These are phyloP conservation scores for Cactoblastis cactorum DNA, from an alignment of 2,888 invertebrate genomes.

Conservation along the genomic window DNA sequence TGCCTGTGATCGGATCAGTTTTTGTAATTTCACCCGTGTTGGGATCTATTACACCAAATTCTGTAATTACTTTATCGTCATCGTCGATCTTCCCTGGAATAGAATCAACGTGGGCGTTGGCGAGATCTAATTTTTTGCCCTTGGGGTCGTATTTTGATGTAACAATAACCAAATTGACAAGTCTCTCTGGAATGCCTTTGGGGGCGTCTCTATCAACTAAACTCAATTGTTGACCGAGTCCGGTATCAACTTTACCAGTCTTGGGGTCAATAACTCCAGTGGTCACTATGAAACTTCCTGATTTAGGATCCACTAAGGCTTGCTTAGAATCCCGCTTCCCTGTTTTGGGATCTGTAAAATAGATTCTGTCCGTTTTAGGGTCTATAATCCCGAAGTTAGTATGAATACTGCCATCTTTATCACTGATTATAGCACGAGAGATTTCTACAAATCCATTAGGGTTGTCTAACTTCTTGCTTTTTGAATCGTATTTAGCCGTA, in stretches of 20 bases:
- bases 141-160: conserved; percentile 81
- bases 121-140: conserved; percentile 67
- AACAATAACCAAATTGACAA: conserved; percentile 70
- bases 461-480: conserved; percentile 78
- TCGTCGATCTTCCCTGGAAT: conserved; percentile 56
- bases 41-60: conserved; percentile 79
- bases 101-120: conserved; percentile 69
- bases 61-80: conserved; percentile 79
- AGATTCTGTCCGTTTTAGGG: conserved; percentile 77
- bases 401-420: conserved; percentile 85
- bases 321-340: conserved; percentile 81
- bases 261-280: conserved; percentile 81
- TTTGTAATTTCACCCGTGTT: conserved; percentile 78
- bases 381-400: conserved; percentile 82
- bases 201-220: conserved; percentile 69
- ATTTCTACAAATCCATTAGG: conserved; percentile 77
- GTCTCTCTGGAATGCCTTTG: conserved; percentile 68
- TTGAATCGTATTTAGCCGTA: conserved; percentile 80
- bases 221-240: conserved; percentile 78
- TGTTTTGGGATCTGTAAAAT: conserved; percentile 79
- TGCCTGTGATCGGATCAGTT: conserved; percentile 81
- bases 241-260: conserved; percentile 82
- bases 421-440: conserved; percentile 79
- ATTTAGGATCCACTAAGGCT: conserved; percentile 74
- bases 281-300: conserved; percentile 79